A percentile compares a stretch with the other conserved stretches of the same genome.
Evolutionary conservation across 30 jellyfish, hydroid and myxozoan species (phyloP).

Genomic region (Aurelia aurita): DNA sequence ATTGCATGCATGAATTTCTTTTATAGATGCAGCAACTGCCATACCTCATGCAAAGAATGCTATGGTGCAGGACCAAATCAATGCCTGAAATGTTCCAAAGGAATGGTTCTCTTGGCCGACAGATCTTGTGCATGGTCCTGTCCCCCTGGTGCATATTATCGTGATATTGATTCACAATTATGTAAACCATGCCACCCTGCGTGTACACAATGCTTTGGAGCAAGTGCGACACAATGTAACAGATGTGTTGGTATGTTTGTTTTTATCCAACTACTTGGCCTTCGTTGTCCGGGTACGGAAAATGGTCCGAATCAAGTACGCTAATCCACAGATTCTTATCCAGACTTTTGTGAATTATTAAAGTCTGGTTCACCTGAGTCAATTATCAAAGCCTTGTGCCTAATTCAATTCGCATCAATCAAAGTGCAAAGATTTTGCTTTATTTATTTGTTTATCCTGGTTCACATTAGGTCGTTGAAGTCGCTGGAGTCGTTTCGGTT

Average conservation of each 20-base stretch:
- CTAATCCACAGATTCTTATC: no score
- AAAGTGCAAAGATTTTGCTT: no score
- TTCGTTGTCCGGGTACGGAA: no score
- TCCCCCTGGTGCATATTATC: slow-evolving; percentile 70
- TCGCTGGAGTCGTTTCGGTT: no score
- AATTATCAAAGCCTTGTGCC: no score
- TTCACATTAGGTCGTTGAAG: no score
- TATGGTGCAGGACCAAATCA: slow-evolving; percentile 60
- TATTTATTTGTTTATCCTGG: no score
- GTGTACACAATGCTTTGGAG: slow-evolving; percentile 78
- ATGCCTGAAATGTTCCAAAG: slow-evolving; percentile 62
- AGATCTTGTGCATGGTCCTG: slow-evolving; percentile 51
- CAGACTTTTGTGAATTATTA: no score
- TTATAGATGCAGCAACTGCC: slow-evolving; percentile 63
- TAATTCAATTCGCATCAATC: no score
- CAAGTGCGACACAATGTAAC: slow-evolving; percentile 68
- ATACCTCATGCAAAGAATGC: slow-evolving; percentile 74
- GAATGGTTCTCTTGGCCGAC: slow-evolving; percentile 37
- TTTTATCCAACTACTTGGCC: neutral
- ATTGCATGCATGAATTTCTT: neutral
- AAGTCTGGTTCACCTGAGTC: no score
- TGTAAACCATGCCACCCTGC: slow-evolving; percentile 79
- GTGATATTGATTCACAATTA: slow-evolving; percentile 33
- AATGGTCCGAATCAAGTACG: no score
- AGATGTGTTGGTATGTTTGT: slow-evolving; percentile 72